Evolutionary conservation across 2,113 vertebrate genomes (phyloP).

Genomic region (Charina bottae): DNA sequence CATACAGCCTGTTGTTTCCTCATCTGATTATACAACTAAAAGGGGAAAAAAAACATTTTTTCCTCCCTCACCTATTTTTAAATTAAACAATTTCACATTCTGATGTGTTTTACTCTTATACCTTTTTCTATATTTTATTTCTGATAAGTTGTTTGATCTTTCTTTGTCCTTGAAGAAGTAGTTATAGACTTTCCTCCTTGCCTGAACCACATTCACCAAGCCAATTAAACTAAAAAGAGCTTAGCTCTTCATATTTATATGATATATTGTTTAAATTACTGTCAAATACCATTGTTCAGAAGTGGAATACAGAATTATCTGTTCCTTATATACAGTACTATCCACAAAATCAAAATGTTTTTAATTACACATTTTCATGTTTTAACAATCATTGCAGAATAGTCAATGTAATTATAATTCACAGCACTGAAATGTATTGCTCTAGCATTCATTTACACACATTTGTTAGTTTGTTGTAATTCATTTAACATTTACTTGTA

Average conservation of each 20-base stretch:
- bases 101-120: constrained; percentile 33
- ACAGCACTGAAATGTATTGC: constrained; percentile 26
- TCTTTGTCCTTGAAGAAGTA: constrained; percentile 45
- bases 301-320: constrained; percentile 40
- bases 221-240: constrained; percentile 52
- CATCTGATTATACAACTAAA: constrained; percentile 27
- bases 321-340: constrained; percentile 6
- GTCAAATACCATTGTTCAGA: constrained; percentile 43
- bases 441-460: constrained; percentile 35
- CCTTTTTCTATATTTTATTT: constrained; percentile 28
- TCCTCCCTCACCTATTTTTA: constrained; percentile 22
- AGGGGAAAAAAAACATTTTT: background rate
- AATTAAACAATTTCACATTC: constrained; percentile 43
- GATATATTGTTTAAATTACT: constrained; percentile 28
- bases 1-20: constrained; percentile 29
- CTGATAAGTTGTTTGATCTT: constrained; percentile 56
- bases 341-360: constrained; percentile 8
- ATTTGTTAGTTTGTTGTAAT: constrained; percentile 36
- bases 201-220: constrained; percentile 52
- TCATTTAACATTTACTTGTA: constrained; percentile 28
- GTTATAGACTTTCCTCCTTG: constrained; percentile 51
- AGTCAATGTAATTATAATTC: constrained; percentile 38
- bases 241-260: constrained; percentile 48
- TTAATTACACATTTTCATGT: constrained; percentile 22
- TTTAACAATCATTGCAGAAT: constrained; percentile 19